Conservation (phyloP, 2,888 invertebrate genomes). For the Buathra laborator region DNA sequence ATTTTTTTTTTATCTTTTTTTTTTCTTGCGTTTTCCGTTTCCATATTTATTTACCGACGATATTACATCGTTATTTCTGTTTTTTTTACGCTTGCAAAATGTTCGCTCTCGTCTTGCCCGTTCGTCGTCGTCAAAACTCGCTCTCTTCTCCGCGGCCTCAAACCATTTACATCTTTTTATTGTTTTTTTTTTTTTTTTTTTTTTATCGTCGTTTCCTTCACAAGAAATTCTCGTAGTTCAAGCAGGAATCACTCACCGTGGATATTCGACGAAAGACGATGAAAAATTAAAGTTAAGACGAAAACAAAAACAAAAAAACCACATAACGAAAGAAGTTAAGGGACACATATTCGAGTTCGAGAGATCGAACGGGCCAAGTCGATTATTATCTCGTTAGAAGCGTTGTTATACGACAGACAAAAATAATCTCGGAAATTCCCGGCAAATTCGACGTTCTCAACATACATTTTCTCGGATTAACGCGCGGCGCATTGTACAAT, state of each 20-base stretch:
- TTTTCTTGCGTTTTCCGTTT: constrained; percentile 38
- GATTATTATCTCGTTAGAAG: constrained; percentile 57
- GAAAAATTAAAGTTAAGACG: constrained; percentile 6
- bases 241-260: constrained; percentile 57
- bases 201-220: constrained; percentile 27
- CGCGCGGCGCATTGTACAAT: constrained; percentile 49
- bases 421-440: constrained; percentile 74
- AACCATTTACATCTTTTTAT: constrained; percentile 2
- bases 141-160: constrained; percentile 13
- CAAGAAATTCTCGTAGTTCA: constrained; percentile 50
- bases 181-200: background rate
- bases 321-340: background rate
- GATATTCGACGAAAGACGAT: constrained; percentile 36
- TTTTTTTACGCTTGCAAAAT: constrained; percentile 42
- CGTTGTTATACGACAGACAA: constrained; percentile 66
- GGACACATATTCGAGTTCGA: constrained; percentile 3
- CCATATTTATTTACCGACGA: constrained; percentile 62
- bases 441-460: constrained; percentile 63
- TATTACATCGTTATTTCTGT: constrained; percentile 43
- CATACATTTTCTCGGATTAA: constrained; percentile 38
- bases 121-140: background rate
- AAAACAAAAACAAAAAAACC: background rate
- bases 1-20: constrained; percentile 34
- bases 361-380: constrained; percentile 31
- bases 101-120: constrained; percentile 26